Evolutionary conservation across 2,888 invertebrate species (phyloP).

Genomic region (Minunthozetes semirufus): DNA sequence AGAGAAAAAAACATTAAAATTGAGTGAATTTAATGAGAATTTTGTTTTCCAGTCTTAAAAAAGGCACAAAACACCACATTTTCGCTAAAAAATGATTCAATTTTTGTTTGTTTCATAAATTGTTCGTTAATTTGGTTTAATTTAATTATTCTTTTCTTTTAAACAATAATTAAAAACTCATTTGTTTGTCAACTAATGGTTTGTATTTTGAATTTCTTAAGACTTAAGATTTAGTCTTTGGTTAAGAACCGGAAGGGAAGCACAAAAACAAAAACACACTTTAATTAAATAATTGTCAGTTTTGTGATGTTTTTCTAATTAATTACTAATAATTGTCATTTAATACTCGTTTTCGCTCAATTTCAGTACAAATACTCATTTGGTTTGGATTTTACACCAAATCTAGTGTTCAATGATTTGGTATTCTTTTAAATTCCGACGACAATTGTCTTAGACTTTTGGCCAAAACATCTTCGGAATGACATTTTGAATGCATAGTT

Average conservation of each 20-base stretch:
- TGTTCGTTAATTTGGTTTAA: background rate
- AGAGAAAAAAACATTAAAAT: background rate
- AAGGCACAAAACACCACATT: slow-evolving; percentile 12
- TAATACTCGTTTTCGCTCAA: background rate
- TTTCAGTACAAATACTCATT: background rate
- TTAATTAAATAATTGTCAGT: background rate
- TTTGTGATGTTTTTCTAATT: background rate
- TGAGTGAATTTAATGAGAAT: background rate
- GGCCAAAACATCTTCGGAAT: background rate
- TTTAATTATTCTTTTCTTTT: background rate
- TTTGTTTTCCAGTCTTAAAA: background rate
- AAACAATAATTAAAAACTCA: background rate
- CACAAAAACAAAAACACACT: background rate
- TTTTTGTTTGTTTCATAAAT: background rate
- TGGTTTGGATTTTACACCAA: background rate
- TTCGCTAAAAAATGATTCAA: background rate
- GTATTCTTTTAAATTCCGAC: background rate
- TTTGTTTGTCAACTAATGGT: background rate
- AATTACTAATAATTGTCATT: too few relatives aligned
- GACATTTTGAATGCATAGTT: background rate
- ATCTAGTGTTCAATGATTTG: background rate
- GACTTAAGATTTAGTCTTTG: background rate
- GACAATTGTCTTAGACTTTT: background rate
- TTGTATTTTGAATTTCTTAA: background rate
- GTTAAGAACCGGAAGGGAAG: slow-evolving; percentile 1